Evolutionary conservation across 2,113 vertebrate species (phyloP).

Genomic region (Canis aureus): DNA sequence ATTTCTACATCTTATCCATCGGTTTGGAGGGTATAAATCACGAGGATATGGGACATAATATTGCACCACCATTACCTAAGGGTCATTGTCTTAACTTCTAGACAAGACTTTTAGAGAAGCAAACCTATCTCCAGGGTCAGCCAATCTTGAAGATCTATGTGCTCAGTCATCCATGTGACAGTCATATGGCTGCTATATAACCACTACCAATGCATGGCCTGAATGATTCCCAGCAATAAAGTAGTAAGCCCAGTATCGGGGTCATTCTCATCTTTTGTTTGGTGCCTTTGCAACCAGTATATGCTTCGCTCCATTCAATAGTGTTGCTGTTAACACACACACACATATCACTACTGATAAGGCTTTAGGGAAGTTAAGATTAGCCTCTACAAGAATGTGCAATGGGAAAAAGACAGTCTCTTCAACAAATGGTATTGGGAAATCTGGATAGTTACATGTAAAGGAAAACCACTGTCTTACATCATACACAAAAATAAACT

Average conservation of each 20-base stretch:
- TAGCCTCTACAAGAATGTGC: background rate
- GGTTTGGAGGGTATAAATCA: background rate
- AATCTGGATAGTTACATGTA: background rate
- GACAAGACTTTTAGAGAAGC: background rate
- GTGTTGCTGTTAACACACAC: background rate
- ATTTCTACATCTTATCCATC: background rate
- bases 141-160: background rate
- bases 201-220: background rate
- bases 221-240: background rate
- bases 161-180: background rate
- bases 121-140: background rate
- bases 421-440: background rate
- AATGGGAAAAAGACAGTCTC: background rate
- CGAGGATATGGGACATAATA: background rate
- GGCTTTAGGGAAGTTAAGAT: background rate
- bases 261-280: background rate
- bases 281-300: background rate
- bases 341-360: background rate
- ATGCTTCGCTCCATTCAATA: background rate
- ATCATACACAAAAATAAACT: background rate
- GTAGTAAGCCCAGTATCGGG: background rate
- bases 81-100: background rate
- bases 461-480: background rate
- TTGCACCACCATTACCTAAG: background rate
- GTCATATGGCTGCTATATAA: background rate